These are phyloP conservation scores for Eucidaris tribuloides DNA, from an alignment of 35 echinoderm and acorn worm species.

Conservation along the genomic window DNA sequence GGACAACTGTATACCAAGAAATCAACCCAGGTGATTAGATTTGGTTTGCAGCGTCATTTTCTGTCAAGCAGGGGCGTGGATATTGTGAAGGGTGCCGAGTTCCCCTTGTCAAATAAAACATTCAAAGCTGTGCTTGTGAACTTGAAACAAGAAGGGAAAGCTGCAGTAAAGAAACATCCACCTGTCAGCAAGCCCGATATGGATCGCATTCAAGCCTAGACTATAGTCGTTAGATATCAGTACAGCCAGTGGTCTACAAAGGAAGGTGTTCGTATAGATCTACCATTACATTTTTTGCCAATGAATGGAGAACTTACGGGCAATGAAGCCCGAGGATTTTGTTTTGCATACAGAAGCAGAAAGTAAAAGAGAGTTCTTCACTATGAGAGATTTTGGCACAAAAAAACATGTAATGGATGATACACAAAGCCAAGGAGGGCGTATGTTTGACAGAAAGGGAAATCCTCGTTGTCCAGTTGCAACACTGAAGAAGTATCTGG, in stretches of 20 bases:
- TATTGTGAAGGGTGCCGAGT: neutral
- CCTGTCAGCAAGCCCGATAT: conserved; percentile 10
- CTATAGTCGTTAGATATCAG: conserved; percentile 23
- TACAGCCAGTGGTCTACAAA: conserved; percentile 7
- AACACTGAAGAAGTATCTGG: conserved; percentile 1
- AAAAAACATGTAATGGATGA: conserved; percentile 30
- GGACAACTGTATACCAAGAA: conserved; percentile 14
- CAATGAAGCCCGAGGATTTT: conserved; percentile 34
- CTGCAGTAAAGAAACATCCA: neutral
- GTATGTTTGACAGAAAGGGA: neutral
- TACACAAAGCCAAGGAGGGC: conserved; percentile 20
- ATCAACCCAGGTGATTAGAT: neutral
- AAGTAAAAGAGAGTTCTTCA: neutral
- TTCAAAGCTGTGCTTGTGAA: conserved; percentile 16
- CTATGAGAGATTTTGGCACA: neutral
- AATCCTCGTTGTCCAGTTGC: conserved; percentile 9
- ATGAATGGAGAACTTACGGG: conserved; percentile 6
- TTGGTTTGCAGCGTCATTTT: conserved; percentile 14
- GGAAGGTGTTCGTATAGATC: conserved; percentile 31
- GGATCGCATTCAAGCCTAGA: neutral
- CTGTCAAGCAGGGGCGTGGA: neutral
- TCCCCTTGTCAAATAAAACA: neutral
- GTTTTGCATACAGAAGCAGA: neutral
- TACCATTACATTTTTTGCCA: conserved; percentile 2
- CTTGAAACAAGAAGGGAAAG: conserved; percentile 19